These are phyloP conservation scores for Gadus chalcogrammus DNA, from an alignment of 2,113 vertebrate genomes.

Conservation along the genomic window DNA sequence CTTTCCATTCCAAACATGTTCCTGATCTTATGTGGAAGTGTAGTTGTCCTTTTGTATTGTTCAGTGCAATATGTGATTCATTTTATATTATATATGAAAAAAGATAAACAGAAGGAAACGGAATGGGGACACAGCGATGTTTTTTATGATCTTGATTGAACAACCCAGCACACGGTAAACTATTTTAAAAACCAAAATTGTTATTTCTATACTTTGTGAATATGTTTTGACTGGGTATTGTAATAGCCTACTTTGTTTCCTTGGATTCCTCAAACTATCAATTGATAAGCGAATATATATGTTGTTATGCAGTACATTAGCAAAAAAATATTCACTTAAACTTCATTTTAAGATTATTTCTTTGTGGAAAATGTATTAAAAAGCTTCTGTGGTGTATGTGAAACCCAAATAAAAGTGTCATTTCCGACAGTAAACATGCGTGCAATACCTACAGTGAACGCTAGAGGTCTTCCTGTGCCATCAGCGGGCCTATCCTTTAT, in stretches of 20 bases:
- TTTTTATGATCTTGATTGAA: conserved; percentile 28
- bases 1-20: conserved; percentile 22
- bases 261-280: conserved; percentile 25
- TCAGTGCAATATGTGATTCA: conserved; percentile 39
- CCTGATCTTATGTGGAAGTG: conserved; percentile 45
- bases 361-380: conserved; percentile 44
- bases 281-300: conserved; percentile 41
- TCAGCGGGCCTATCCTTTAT: too few species aligned
- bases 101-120: conserved; percentile 16
- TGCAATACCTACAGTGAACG: conserved; percentile 35
- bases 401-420: conserved; percentile 49
- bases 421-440: conserved; percentile 1
- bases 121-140: conserved; percentile 26
- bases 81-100: conserved; percentile 49
- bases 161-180: conserved; percentile 15
- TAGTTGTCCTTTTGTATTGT: conserved; percentile 51
- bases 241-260: conserved; percentile 14
- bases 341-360: conserved; percentile 11
- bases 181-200: conserved; percentile 30
- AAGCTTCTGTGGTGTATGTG: conserved; percentile 45
- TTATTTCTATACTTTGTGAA: conserved; percentile 44
- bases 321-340: not conserved
- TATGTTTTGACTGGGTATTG: conserved; percentile 33
- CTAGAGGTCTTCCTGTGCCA: conserved; percentile 36
- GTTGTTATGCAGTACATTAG: conserved; percentile 39